Evolutionary conservation across 1,140 invertebrate species (phyloP), one percentile per base, ranked within the genome.

Genomic region (Paralvinella palmiformis): DNA sequence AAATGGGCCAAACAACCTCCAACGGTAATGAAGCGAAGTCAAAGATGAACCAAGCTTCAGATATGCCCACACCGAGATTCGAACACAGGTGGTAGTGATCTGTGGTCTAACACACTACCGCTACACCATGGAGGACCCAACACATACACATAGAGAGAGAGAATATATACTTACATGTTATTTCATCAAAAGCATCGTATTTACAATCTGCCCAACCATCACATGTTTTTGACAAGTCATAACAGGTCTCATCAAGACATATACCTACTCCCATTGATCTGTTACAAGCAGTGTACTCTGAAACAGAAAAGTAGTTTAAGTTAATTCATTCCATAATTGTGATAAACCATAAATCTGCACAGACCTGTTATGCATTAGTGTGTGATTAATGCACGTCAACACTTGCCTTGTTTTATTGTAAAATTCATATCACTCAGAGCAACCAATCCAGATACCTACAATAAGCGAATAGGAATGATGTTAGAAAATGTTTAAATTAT

Each of bases 171-270:
- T 37, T 45, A 64, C 62, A 64, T 4, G 53, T 32, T 22, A 64
- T 29, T 59, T 64, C 62, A 45, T 64, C 62, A 29, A 58, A 64
- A 1, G 53, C 62, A 60, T 64, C 62, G 4, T n/a, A n/a, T n/a
- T 15, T 17, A 35, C 62, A 64, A 35, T 64, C 29, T 3, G 59
- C 37, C 3, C 20, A 17, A n/a, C 62, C 62, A 59, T 64, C 62
- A 64, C 62, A 64, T 1, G 37, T 53, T 6, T 24, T 27, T 33
- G 29, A 60, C 53, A 64, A 31, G 15, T 64, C 62, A 22, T 58
- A 64, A 41, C 62, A 64, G 4, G 24, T 17, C 2, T 36, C 52
- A 15, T 32, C 35, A 3, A 50, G 61, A 37, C 61, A 63, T 33
- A 63, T 53, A 17, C 61, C 61, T 15, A 63, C 17, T 24, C 61